phyloP scores from a whole-genome alignment of 2,797 vertebrate species.

The Mus caroli region DNA sequence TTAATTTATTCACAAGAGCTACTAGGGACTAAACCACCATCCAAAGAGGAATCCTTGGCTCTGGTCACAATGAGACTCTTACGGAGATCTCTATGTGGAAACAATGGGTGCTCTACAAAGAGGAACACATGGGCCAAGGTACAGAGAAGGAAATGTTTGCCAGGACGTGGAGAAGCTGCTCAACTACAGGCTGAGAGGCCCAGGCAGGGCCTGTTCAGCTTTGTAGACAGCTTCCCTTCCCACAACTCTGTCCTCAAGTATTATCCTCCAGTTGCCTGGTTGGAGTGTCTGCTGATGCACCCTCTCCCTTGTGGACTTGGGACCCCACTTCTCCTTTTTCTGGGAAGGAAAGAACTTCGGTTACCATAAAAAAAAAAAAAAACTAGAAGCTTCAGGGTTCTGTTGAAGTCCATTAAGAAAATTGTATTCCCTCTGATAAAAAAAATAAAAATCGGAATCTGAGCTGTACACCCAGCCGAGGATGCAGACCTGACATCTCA shows the following conservation, averaged over 20 bases:
- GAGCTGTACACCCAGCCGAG: not conserved
- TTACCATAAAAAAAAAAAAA: not conserved
- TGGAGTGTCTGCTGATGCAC: not conserved
- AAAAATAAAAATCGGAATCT: not conserved
- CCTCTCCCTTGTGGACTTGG: not conserved
- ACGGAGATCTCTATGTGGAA: not conserved
- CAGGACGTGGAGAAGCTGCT: not conserved
- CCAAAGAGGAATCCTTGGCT: not conserved
- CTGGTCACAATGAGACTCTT: not conserved
- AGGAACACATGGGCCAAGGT: not conserved
- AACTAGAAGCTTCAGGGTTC: too few relatives aligned
- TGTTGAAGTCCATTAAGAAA: not conserved
- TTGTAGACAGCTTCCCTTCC: not conserved
- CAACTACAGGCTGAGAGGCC: not conserved
- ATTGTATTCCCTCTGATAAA: not conserved
- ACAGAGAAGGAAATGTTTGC: not conserved
- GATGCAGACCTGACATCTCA: not conserved
- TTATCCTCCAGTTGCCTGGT: not conserved
- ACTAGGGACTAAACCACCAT: not conserved
- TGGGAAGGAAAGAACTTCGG: not conserved
- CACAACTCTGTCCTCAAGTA: not conserved
- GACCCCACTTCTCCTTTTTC: not conserved
- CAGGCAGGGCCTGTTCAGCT: not conserved
- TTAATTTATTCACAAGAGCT: not conserved
- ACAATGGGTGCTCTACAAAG: not conserved